Evolutionary conservation across 2,797 vertebrate genomes (phyloP), one percentile per base, ranked within the genome.

Genomic region (Sciaenops ocellatus): DNA sequence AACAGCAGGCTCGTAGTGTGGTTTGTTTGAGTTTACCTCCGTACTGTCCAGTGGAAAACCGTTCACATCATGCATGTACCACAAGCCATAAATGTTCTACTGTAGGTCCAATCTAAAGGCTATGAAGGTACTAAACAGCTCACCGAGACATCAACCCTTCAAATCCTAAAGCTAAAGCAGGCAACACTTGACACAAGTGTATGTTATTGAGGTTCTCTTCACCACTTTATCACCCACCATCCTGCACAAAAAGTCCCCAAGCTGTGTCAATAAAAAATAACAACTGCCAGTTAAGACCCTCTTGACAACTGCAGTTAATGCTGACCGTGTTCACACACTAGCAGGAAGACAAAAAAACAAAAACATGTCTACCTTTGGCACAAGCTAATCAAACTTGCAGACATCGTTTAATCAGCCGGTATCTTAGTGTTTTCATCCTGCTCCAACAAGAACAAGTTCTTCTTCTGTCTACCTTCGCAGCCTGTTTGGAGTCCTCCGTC

Each of bases 261-360:
- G 78, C 82, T 61, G 59, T 15, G 47, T 44, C 75, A 61, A n/a
- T 85, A 76, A 86, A 63, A 80, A 20, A n/a, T 38, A 78, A 69
- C 34, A 54, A 57, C 60, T 52, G 52, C 60, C 67, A 72, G 55
- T 62, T 66, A 72, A 69, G 55, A 76, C 65, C 42, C 46, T 69
- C 61, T 56, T 52, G 46, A 42, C 73, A 71, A 38, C 52, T 77
- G 73, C n/a, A 73, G 26, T 28, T 38, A 30, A 1, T 38, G 0
- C 38, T 51, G 30, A 52, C 46, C 28, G 47, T 66, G 44, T 50
- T 64, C 69, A 66, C 12, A 28, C 54, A 22, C 11, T 42, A 20
- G 34, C 59, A 51, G 26, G 20, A 69, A 17, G 54, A 28, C 6
- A 16, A 15, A 18, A 6, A 71, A 16, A 26, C 26, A 55, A 28